Evolutionary conservation across 1,140 invertebrate genomes (phyloP), one percentile per base, ranked within the genome.

Genomic region (Oryzaephilus surinamensis): DNA sequence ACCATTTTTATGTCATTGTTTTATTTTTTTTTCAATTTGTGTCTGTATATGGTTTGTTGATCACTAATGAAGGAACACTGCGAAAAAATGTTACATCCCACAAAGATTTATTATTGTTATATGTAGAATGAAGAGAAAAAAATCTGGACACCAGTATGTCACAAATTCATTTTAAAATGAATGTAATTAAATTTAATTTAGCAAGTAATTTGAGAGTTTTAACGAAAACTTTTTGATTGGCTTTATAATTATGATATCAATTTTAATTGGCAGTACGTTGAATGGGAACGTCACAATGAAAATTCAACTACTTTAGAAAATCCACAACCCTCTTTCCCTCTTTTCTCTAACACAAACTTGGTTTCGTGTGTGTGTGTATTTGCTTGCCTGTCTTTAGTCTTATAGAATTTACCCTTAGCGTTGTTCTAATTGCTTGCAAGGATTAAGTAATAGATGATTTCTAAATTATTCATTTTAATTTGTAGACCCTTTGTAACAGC

Each of bases 381-480:
- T n/a, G n/a, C n/a, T n/a, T n/a, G n/a, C n/a, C n/a, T n/a, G n/a
- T n/a, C n/a, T n/a, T n/a, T n/a, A n/a, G 20, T 43, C 44, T 42
- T 54, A 51, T 50, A 55, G 43, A 51, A n/a, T 57, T 54, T 50
- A 51, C 54, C 54, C 54, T 43, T 38, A n/a, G 37, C 41, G 42
- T 37, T 32, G 38, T 45, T 51, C 45, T 57, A 55, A 57, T 57
- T 57, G 49, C 45, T 48, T 41, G 37, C 37, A 55, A 28, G 47
- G 52, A 54, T 57, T 57, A 55, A 52, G 51, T 57, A 50, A 54
- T 56, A 56, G 54, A 51, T 51, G 52, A 50, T 51, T 52, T 51
- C 46, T 57, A 33, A 57, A 57, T 57, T 57, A 57, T 57, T 57
- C 54, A 57, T 50, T 56, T 50, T 48, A 54, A 54, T 54, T 47